Conservation (phyloP, 37 sponge, comb jelly and placozoan genomes). For the Ephydatia muelleri region DNA sequence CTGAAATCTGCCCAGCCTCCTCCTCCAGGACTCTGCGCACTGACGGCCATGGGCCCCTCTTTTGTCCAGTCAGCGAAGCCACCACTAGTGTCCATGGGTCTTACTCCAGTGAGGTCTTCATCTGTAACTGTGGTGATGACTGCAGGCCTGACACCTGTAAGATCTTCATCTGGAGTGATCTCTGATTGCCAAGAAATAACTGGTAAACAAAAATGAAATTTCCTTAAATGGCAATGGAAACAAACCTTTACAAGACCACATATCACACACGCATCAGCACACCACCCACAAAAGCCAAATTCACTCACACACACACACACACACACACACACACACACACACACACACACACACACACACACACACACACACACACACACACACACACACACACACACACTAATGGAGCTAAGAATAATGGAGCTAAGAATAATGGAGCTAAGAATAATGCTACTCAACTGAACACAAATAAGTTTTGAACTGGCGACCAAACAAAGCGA, state of each 20-base stretch:
- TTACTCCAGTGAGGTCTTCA: constrained; percentile 43
- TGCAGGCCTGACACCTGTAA: constrained; percentile 20
- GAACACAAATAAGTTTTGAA: no score
- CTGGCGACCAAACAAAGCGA: no score
- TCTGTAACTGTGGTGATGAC: background rate
- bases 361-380: no score
- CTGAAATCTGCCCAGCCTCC: constrained; percentile 52
- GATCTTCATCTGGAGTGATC: constrained; percentile 25
- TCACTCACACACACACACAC: background rate
- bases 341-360: no score
- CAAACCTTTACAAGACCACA: constrained; percentile 9
- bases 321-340: no score
- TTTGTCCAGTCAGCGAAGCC: constrained; percentile 24
- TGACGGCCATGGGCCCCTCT: background rate
- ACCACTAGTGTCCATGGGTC: constrained; percentile 12
- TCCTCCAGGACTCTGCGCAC: background rate
- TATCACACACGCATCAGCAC: background rate
- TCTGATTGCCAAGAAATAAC: constrained; percentile 37
- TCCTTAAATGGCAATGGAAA: background rate
- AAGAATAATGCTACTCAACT: no score
- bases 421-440: no score
- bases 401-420: no score
- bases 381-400: no score
- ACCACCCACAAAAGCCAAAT: background rate
- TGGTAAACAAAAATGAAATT: background rate